These are phyloP conservation scores for Microtus montanus DNA, from an alignment of 2,113 vertebrate species.

Conservation along the genomic window DNA sequence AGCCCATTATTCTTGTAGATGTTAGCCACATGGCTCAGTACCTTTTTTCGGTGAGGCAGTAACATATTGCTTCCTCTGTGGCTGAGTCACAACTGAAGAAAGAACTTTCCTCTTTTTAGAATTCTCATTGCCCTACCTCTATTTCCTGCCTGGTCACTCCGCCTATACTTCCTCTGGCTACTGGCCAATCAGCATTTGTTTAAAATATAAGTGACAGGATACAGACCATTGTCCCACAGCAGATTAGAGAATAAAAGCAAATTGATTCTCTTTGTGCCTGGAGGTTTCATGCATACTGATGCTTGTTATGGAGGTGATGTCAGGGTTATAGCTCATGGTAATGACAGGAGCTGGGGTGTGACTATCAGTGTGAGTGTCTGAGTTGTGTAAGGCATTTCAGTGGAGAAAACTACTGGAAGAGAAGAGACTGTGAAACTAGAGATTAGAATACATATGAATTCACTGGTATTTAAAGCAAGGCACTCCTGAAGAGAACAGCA, in stretches of 20 bases:
- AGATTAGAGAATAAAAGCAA: background rate
- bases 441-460: background rate
- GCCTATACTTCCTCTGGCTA: too few species aligned
- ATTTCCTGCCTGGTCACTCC: too few species aligned
- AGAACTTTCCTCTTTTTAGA: too few species aligned
- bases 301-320: background rate
- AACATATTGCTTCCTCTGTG: too few species aligned
- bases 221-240: too few species aligned
- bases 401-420: background rate
- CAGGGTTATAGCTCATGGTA: background rate
- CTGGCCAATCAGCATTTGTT: too few species aligned
- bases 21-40: too few species aligned
- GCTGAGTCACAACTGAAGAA: too few species aligned
- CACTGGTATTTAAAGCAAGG: background rate
- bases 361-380: background rate
- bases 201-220: too few species aligned
- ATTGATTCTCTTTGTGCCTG: background rate
- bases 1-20: too few species aligned
- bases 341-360: background rate
- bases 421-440: background rate
- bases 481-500: background rate
- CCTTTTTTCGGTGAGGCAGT: too few species aligned
- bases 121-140: too few species aligned
- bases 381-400: background rate
- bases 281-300: background rate